Conservation (phyloP, 2,888 invertebrate species). For the Phymatocera aterrima region DNA sequence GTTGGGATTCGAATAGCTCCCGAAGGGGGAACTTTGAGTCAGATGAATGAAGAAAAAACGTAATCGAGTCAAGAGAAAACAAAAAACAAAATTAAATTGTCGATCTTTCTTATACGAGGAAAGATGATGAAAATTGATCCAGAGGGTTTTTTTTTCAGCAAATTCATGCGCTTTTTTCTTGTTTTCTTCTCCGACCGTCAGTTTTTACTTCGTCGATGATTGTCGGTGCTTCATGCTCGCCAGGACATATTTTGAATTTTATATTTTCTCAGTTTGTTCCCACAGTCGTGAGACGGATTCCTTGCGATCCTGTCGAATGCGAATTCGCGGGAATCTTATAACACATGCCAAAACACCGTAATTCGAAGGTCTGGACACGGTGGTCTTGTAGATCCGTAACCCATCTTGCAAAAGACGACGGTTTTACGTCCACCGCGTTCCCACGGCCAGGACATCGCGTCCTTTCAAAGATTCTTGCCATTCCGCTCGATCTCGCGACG, state of each 20-base stretch:
- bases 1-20: background rate
- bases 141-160: too few species aligned
- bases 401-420: conserved; percentile 11
- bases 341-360: conserved; percentile 74
- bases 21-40: background rate
- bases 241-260: conserved; percentile 20
- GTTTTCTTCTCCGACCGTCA: background rate
- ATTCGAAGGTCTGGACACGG: conserved; percentile 73
- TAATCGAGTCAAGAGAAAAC: background rate
- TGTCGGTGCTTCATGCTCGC: background rate
- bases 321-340: conserved; percentile 60
- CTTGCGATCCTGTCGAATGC: conserved; percentile 60
- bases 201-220: background rate
- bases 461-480: conserved; percentile 67
- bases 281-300: conserved; percentile 71
- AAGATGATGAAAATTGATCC: too few species aligned
- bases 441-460: conserved; percentile 58
- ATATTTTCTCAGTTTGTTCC: conserved; percentile 61
- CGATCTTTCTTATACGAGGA: background rate
- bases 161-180: background rate
- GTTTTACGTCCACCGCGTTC: conserved; percentile 64
- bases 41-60: background rate
- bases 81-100: conserved; percentile 4
- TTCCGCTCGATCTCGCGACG: conserved; percentile 60
- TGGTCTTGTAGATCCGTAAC: conserved; percentile 57